Conservation (phyloP, 1,140 invertebrate species). For the Drosophila pallidifrons region DNA sequence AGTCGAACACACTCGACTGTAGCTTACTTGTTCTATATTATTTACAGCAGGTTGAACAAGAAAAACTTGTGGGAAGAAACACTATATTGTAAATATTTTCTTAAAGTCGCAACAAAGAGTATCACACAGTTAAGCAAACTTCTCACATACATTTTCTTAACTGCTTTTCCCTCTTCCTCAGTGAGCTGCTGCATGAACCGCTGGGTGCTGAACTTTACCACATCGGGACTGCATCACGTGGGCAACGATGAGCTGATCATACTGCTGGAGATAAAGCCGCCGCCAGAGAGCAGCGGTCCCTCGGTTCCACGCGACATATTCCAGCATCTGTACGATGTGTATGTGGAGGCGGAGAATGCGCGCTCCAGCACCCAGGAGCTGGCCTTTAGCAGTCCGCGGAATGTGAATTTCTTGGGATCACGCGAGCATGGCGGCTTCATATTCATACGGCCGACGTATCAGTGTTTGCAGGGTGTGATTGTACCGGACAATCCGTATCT, state of each 20-base stretch:
- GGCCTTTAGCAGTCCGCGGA: conserved; percentile 88
- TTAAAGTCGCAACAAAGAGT: too few species aligned
- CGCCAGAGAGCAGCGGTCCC: conserved; percentile 85
- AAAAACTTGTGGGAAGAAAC: too few species aligned
- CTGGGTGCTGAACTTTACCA: conserved; percentile 93
- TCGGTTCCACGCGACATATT: conserved; percentile 92
- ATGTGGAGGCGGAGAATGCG: conserved; percentile 92
- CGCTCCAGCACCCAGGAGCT: conserved; percentile 89
- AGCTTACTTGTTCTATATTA: too few species aligned
- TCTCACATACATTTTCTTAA: background rate
- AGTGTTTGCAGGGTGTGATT: conserved; percentile 92
- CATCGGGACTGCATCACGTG: conserved; percentile 91
- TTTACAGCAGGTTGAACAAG: too few species aligned
- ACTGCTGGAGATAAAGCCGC: conserved; percentile 90
- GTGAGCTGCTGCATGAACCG: conserved; percentile 94
- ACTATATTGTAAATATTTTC: too few species aligned
- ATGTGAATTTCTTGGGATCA: conserved; percentile 90
- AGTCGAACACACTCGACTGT: too few species aligned
- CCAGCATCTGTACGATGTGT: conserved; percentile 90
- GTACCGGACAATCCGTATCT: conserved; percentile 92
- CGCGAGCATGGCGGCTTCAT: conserved; percentile 94
- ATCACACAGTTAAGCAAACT: background rate
- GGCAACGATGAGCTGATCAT: conserved; percentile 95
- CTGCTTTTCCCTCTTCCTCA: conserved; percentile 65
- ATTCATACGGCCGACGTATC: conserved; percentile 92